Base-by-base conservation (phyloP, 2,888 invertebrate species). In the Heteromurus nitidus region DNA sequence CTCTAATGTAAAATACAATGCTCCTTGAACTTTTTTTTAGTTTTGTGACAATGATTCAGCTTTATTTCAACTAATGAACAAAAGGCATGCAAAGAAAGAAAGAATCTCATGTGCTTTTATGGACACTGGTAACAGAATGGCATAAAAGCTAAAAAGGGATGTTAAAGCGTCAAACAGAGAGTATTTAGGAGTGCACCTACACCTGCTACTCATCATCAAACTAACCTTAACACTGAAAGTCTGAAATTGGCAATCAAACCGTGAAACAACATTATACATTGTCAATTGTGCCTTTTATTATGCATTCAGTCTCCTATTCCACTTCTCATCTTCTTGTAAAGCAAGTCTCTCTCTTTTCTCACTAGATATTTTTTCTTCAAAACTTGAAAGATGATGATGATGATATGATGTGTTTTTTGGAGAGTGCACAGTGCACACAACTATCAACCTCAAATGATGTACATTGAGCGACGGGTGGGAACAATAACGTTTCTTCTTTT, bases 161-260 rank as follows among this genome's bases (percentile, higher is more conserved):
- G n/a, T n/a, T n/a, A n/a, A n/a, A n/a, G n/a, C n/a, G n/a, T n/a
- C n/a, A n/a, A 36, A 9, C 36, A 36, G 13, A 36, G 36, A 36
- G 36, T 36, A 36, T 36, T 13, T 36, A 9, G 36, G 13, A 13
- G 7, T 36, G 7, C 5, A 36, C 36, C 7, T 47, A 20, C 64
- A 68, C 64, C 28, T 42, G 58, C 70, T 58, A 58, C 7, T 36
- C 44, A 53, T 11, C 11, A 22, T 18, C 24, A 16, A 44, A 72
- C 42, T 73, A 73, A 74, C 67, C 75, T 75, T 67, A 55, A 75
- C 75, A 75, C 42, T 75, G 75, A 75, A 67, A 65, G 75, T 67
- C 67, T 75, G 47, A 75, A 75, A 67, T 75, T 75, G 67, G 44
- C 31, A 75, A 75, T 67, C 75, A 75, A 75, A 75, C 67, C 75